Percentiles rank a stretch among this genome's conserved stretches.
These are phyloP conservation scores for Hyposoter didymator DNA, from an alignment of 2,888 invertebrate species.

Conservation along the genomic window DNA sequence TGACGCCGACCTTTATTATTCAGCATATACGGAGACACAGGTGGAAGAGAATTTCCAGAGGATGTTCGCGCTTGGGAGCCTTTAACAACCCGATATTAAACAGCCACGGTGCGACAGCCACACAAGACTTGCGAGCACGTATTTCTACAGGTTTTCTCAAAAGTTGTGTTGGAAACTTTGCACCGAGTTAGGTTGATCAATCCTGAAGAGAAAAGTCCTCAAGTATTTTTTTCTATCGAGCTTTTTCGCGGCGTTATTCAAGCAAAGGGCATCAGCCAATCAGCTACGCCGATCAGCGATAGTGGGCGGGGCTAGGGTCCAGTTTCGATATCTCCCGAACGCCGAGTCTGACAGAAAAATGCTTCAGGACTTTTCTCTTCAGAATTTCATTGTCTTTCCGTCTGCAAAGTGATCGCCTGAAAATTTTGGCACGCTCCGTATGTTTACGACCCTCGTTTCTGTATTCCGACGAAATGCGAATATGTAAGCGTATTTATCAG, in stretches of 20 bases:
- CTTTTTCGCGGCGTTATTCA: not conserved
- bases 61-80: constrained; percentile 36
- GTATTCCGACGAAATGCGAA: not conserved
- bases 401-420: not conserved
- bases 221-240: not conserved
- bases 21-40: constrained; percentile 15
- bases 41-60: constrained; percentile 42
- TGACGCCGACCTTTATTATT: constrained; percentile 30
- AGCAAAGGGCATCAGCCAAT: not conserved
- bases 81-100: constrained; percentile 62
- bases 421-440: not conserved
- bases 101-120: constrained; percentile 52
- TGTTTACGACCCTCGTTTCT: not conserved
- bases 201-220: not conserved
- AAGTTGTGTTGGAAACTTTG: not conserved
- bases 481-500: constrained; percentile 3
- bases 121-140: constrained; percentile 38
- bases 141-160: not conserved
- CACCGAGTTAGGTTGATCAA: not conserved
- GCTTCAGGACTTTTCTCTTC: not conserved
- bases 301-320: not conserved
- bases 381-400: not conserved
- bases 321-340: not conserved
- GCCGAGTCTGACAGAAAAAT: not conserved
- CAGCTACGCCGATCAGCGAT: not conserved